Evolutionary conservation across 92 coral and sea anemone genomes (phyloP).

Genomic region (Actinernus sp.): DNA sequence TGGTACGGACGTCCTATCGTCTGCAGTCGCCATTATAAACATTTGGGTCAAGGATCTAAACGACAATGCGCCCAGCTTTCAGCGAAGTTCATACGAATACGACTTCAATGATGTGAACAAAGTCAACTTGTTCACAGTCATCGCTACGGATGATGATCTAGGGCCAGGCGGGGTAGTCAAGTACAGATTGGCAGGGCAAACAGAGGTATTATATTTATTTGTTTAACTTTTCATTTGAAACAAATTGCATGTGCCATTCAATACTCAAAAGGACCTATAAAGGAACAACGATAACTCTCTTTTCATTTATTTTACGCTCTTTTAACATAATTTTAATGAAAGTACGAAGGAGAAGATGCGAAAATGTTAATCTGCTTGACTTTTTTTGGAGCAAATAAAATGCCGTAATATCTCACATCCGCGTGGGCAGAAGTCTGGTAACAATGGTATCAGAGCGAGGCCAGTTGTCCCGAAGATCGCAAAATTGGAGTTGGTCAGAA

Average conservation of each 20-base stretch:
- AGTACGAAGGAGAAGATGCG: too few species aligned
- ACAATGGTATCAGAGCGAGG: too few species aligned
- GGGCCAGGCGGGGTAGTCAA: conserved; percentile 82
- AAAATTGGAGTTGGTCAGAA: too few species aligned
- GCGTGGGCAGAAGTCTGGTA: too few species aligned
- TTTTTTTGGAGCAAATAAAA: background rate
- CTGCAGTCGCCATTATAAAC: conserved; percentile 77
- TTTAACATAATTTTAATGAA: too few species aligned
- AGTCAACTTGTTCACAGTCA: conserved; percentile 53
- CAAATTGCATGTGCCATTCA: background rate
- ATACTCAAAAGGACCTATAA: too few species aligned
- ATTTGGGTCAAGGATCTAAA: conserved; percentile 76
- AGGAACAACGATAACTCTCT: too few species aligned
- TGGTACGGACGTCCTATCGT: conserved; percentile 27
- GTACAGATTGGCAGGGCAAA: conserved; percentile 74
- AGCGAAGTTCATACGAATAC: conserved; percentile 49
- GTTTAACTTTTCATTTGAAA: background rate
- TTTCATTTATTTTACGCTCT: too few species aligned
- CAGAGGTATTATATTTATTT: conserved; percentile 64
- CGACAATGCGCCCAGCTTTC: conserved; percentile 88
- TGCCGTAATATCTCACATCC: background rate
- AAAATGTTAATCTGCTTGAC: too few species aligned
- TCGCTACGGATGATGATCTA: conserved; percentile 83
- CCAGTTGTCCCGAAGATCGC: too few species aligned
- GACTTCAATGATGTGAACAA: conserved; percentile 44